Evolutionary conservation across 92 coral and sea anemone genomes (phyloP), one percentile per base, ranked within the genome.

Genomic region (Paramuricea clavata): DNA sequence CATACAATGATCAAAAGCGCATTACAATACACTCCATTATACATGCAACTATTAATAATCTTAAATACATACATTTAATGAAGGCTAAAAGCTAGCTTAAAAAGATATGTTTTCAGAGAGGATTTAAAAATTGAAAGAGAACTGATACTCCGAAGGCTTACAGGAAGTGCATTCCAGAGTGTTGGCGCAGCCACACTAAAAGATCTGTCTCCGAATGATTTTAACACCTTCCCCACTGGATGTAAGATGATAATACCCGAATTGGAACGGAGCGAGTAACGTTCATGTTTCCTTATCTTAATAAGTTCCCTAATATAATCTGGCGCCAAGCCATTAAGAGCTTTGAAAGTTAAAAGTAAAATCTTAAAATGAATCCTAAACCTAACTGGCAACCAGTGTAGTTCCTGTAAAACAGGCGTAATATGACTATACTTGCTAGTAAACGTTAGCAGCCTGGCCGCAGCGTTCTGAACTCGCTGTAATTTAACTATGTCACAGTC

Each of bases 371-470:
- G 39, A 28, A 67, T 67, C 6, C 74, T 67, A 34, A 3, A 12
- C 19, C 74, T 67, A 16, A 67, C 35, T 28, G 74, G 74, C 33
- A 67, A 28, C 74, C 36, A 67, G 73, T 65, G 73, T n/a, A 65
- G 34, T 13, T 12, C 34, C 16, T 26, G 31, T 13, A 65, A 28
- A 67, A 7, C 1, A n/a, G 43, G 35, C 17, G 74, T 25, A 28
- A 67, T 67, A 30, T 67, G 74, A 1, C 27, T 28, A 34, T 61
- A 22, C 21, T 2, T 67, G 17, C 43, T 67, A 28, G 27, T 12
- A 16, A 0, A 2, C 6, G 35, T 67, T 67, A 7, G 19, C 10
- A 67, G 74, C 21, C 74, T 67, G 15, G 74, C 74, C 21, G 36
- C 74, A 23, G 74, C 74, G 74, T 67, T 67, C 21, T 67, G 74